A percentile compares a stretch with the other conserved stretches of the same genome.
These are phyloP conservation scores for Lochmaea crataegi DNA, from an alignment of 2,888 invertebrate genomes.

Conservation along the genomic window DNA sequence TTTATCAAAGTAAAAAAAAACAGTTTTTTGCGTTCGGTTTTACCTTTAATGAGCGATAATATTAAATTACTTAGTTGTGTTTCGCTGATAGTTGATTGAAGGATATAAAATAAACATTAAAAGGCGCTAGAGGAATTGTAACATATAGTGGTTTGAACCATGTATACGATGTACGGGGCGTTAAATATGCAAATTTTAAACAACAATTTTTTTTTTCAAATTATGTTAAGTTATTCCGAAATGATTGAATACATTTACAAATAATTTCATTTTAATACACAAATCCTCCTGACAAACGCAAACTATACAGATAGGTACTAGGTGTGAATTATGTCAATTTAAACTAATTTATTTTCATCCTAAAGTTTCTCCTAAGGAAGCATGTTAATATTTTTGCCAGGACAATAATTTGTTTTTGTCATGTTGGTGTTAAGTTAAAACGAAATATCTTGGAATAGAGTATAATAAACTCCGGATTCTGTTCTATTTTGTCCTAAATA, in stretches of 20 bases:
- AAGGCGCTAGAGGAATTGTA: neutral
- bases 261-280: neutral
- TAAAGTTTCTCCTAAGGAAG: too few relatives aligned
- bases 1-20: neutral
- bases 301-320: too few relatives aligned
- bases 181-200: neutral
- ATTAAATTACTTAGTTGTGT: neutral
- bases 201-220: neutral
- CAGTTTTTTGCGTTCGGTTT: too few relatives aligned
- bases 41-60: neutral
- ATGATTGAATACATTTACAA: neutral
- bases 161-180: neutral
- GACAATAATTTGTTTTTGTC: too few relatives aligned
- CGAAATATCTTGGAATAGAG: too few relatives aligned
- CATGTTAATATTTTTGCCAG: too few relatives aligned
- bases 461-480: too few relatives aligned
- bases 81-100: neutral
- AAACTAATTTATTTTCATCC: too few relatives aligned
- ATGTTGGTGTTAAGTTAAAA: too few relatives aligned
- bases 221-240: conserved; percentile 2
- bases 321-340: too few relatives aligned
- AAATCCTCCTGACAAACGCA: too few relatives aligned
- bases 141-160: neutral
- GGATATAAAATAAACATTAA: neutral
- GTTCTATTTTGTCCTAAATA: too few relatives aligned